phyloP scores from a whole-genome alignment of 2,797 vertebrate species.

The Masticophis lateralis region DNA sequence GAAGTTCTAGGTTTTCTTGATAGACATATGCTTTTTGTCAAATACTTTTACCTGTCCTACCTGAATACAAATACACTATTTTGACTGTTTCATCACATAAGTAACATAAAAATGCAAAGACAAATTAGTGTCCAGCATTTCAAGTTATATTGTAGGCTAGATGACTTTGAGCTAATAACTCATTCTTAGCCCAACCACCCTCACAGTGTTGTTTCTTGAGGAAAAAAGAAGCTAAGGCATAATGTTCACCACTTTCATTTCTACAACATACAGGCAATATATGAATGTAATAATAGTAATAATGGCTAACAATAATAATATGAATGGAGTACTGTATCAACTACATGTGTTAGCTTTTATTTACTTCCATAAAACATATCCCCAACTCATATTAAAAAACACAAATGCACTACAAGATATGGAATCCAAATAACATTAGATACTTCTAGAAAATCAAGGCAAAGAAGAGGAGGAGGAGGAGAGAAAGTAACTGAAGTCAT shows the following conservation, averaged over 20 bases:
- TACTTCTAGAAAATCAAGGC: neutral
- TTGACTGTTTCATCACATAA: neutral
- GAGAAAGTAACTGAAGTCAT: neutral
- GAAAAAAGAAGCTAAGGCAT: neutral
- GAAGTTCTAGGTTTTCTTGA: neutral
- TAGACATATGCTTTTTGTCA: neutral
- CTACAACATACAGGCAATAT: neutral
- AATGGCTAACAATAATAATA: neutral
- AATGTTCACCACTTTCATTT: neutral
- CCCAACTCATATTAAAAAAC: neutral
- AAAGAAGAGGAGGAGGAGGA: neutral
- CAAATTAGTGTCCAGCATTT: neutral
- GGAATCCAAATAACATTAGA: neutral
- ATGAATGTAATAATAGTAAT: neutral
- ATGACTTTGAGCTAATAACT: neutral
- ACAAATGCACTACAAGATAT: neutral
- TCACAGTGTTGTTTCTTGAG: neutral
- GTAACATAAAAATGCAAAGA: neutral
- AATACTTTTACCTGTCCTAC: neutral
- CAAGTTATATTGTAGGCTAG: neutral
- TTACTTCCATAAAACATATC: neutral
- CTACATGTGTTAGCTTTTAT: neutral
- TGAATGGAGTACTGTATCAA: neutral
- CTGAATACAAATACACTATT: neutral
- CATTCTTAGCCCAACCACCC: neutral